These are phyloP conservation scores for Tricholauxania praeusta DNA, from an alignment of 2,888 invertebrate genomes.

Conservation along the genomic window DNA sequence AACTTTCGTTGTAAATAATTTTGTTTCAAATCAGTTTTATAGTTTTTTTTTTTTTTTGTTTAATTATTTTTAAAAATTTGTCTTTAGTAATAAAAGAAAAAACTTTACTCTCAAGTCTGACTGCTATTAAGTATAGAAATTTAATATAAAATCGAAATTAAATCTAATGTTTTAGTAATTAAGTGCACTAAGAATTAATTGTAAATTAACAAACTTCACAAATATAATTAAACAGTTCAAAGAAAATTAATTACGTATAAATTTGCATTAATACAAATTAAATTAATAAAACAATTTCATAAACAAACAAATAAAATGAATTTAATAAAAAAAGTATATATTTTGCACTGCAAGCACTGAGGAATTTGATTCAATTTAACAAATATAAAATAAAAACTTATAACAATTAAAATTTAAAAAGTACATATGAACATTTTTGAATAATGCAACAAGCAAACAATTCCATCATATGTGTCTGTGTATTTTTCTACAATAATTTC, in stretches of 20 bases:
- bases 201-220: too few species aligned
- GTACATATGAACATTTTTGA: not conserved
- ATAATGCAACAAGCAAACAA: not conserved
- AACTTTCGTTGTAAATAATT: too few species aligned
- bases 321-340: slow-evolving; percentile 34
- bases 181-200: too few species aligned
- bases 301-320: not conserved
- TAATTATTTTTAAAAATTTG: slow-evolving; percentile 7
- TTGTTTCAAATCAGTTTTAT: too few species aligned
- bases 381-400: slow-evolving; percentile 46
- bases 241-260: too few species aligned
- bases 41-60: too few species aligned
- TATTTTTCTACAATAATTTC: slow-evolving; percentile 28
- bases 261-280: too few species aligned
- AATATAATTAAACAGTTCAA: too few species aligned
- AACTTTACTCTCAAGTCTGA: slow-evolving; percentile 23
- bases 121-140: slow-evolving; percentile 14
- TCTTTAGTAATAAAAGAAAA: slow-evolving; percentile 13
- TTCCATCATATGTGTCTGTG: slow-evolving; percentile 11
- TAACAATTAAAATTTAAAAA: slow-evolving; percentile 47
- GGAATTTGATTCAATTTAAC: slow-evolving; percentile 69
- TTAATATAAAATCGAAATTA: not conserved
- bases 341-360: slow-evolving; percentile 69
- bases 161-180: too few species aligned
- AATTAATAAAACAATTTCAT: too few species aligned